Evolutionary conservation across 2,113 vertebrate species (phyloP), one percentile per base, ranked within the genome.

Genomic region (Abramis brama): DNA sequence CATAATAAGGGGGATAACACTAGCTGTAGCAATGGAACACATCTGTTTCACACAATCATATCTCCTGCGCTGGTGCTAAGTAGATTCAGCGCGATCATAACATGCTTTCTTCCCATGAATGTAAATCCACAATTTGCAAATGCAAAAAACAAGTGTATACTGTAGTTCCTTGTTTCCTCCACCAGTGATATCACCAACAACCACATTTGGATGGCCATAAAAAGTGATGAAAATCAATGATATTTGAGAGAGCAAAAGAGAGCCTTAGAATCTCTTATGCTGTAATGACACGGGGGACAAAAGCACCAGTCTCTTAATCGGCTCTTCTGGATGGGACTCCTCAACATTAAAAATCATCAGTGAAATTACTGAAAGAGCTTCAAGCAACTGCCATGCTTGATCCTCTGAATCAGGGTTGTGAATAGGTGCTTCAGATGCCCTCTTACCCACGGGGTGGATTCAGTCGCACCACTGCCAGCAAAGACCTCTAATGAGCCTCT

Each of bases 361-460:
- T 86, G 80, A 91, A 93, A 94, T 89, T 92, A 93, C 89, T 91
- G 90, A 91, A 86, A 89, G 88, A 88, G 91, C 82, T 94, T 91
- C 85, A 91, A 92, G 90, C 91, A 91, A 93, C 91, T 91, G 90
- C 86, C 86, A 89, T 87, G 90, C 93, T 94, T 94, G 91, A 93
- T 93, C 90, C 92, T 91, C 88, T 91, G 89, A 94, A 93, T 93
- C 90, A 90, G 82, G 83, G 87, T 87, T 82, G 85, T 92, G 90
- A 94, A 94, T 92, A 71, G 94, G 90, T 82, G 92, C 94, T 94
- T 93, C 86, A 94, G 92, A 93, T 91, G 90, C 90, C 93, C 94
- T 94, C 92, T 94, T 92, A 93, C 85, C 89, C 92, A 92, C 64
- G 52, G 86, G 90, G 89, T 92, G 91, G 91, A 93, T 94, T 94